A percentile compares a stretch with the other conserved stretches of the same genome.
phyloP scores from a whole-genome alignment of 2,113 vertebrate genomes.

The Sclerurus mexicanus region DNA sequence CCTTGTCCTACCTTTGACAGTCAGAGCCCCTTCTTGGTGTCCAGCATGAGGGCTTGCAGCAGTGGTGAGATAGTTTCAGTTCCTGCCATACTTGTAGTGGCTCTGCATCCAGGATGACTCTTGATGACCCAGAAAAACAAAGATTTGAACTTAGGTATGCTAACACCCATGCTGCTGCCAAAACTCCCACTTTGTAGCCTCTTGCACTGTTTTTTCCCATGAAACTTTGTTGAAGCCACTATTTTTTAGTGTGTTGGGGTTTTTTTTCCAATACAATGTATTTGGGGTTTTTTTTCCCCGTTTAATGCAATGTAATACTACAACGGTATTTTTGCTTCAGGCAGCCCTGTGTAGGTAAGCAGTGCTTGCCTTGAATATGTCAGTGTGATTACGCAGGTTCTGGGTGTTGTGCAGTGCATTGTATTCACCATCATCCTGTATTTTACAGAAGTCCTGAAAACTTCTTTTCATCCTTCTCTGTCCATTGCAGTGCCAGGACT shows the following conservation, averaged over 20 bases:
- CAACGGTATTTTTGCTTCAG: neutral
- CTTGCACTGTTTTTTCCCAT: neutral
- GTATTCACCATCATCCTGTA: neutral
- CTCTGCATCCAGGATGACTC: neutral
- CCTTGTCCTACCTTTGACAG: neutral
- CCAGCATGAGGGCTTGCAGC: rapidly evolving
- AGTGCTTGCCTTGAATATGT: neutral
- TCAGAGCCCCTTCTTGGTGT: neutral
- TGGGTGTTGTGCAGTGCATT: neutral
- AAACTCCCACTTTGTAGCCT: neutral
- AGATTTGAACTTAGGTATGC: neutral
- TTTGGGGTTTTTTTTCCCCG: rapidly evolving
- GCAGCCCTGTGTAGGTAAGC: rapidly evolving
- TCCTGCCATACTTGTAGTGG: neutral
- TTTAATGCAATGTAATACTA: neutral
- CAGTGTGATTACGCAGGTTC: neutral
- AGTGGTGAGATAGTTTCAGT: neutral
- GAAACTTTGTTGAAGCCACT: neutral
- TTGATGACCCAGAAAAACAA: neutral
- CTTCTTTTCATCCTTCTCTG: neutral
- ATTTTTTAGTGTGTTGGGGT: too few relatives aligned
- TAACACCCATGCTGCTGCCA: neutral
- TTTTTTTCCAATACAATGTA: neutral
- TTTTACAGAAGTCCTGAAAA: neutral
- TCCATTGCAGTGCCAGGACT: neutral